Base-by-base conservation (phyloP, 2,797 vertebrate species). In the Lerista edwardsae region DNA sequence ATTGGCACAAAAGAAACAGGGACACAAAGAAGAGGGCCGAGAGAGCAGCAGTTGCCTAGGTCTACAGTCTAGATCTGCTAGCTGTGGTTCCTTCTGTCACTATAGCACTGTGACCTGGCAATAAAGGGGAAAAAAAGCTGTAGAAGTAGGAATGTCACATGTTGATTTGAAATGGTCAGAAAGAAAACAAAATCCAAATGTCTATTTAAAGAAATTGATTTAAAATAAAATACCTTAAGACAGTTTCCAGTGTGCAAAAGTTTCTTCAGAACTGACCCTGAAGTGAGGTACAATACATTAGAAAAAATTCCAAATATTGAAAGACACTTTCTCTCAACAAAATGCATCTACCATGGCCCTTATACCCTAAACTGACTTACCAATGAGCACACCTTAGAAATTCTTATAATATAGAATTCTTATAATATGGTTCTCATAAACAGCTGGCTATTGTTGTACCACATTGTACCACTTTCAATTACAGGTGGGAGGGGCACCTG, bases 221-320 rank as follows among this genome's bases (percentile, higher is more conserved):
- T n/a, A 31, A 79, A 79, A 51, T 41, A 61, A 85, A 89, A 93
- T 97, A 99, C 99, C 97, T 99, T 99, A 89, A 98, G 96, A 91
- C 98, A 98, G 95, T 99, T 99, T 97, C 98, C 99, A 98, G 98
- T 99, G 97, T 99, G 99, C 96, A 99, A 95, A 97, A 99, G 98
- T 94, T 99, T 99, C 97, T 99, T 99, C 94, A 99, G 96, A 93
- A 99, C 97, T 55, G 98, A 99, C 90, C 98, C 99, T 99, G 87
- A 51, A 94, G 85, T 89, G 69, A 90, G 86, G 89, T 92, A 92
- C 82, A 88, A 36, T 23, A 57, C 8, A 41, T 67, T 61, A 75
- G 39, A 55, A 75, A 47, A 47, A 75, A 8, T 69, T 76, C 36
- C 47, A 88, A 84, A 87, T 41, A 86, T 17, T 27, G 87, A 65